Conservation (phyloP, 2,113 vertebrate species). For the Alces alces region DNA sequence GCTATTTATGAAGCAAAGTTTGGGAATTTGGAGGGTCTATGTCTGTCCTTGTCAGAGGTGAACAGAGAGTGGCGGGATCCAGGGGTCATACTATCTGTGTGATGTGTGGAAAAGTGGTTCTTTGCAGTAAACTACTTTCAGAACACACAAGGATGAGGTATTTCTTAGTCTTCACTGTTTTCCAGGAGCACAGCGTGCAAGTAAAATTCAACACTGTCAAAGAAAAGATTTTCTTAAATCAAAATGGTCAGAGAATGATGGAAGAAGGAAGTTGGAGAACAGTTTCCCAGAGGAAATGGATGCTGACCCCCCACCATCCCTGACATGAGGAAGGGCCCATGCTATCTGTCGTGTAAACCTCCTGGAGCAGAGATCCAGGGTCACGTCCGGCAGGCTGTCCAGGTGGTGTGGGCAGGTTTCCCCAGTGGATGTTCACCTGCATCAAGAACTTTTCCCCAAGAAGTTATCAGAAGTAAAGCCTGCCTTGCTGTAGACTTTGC, state of each 20-base stretch:
- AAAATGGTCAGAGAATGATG: neutral
- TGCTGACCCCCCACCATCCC: neutral
- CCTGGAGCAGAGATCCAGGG: neutral
- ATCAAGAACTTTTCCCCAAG: neutral
- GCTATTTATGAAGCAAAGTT: neutral
- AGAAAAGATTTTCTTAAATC: neutral
- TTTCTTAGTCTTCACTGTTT: neutral
- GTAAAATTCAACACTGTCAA: neutral
- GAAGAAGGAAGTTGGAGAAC: neutral
- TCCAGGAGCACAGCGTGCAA: neutral
- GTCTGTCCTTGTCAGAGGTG: neutral
- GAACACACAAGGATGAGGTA: neutral
- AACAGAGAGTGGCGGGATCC: neutral
- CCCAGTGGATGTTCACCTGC: neutral
- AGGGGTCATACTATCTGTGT: neutral
- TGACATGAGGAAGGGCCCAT: neutral
- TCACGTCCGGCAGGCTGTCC: neutral
- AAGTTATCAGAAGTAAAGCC: neutral
- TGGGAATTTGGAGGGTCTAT: neutral
- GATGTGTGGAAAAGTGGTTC: neutral
- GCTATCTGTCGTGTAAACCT: fast-evolving
- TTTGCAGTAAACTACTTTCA: neutral
- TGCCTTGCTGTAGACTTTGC: neutral
- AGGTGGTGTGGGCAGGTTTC: no score
- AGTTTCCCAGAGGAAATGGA: neutral